Evolutionary conservation across 2,113 vertebrate species (phyloP).

Genomic region (Struthidea cinerea): DNA sequence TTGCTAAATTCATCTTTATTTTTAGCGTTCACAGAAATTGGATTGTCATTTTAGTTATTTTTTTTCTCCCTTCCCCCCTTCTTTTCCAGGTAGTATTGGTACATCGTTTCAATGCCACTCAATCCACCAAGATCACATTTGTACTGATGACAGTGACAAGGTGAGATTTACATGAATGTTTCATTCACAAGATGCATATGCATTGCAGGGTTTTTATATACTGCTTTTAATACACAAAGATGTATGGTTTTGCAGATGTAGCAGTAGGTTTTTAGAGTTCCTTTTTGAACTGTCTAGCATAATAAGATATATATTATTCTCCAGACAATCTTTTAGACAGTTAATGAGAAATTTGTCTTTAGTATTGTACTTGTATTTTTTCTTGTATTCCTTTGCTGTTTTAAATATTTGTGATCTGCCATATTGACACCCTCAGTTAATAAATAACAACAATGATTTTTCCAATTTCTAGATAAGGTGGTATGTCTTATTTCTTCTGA

Average conservation of each 20-base stretch:
- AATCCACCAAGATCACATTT: slow-evolving; percentile 80
- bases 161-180: slow-evolving; percentile 66
- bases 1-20: background rate
- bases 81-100: slow-evolving; percentile 77
- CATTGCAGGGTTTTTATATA: background rate
- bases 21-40: background rate
- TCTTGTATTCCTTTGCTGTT: background rate
- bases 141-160: slow-evolving; percentile 82
- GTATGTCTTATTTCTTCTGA: background rate
- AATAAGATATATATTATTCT: background rate
- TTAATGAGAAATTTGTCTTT: background rate
- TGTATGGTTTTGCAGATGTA: background rate
- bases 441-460: background rate
- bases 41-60: slow-evolving; percentile 9
- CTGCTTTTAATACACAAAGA: background rate
- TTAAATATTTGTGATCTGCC: background rate
- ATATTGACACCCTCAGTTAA: background rate
- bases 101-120: slow-evolving; percentile 78
- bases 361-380: background rate
- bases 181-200: slow-evolving; percentile 7
- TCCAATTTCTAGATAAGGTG: background rate
- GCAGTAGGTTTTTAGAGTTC: background rate
- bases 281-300: background rate
- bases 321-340: background rate
- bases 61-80: background rate